These are phyloP conservation scores for Empis stercorea DNA, from an alignment of 2,888 invertebrate genomes.

Conservation along the genomic window DNA sequence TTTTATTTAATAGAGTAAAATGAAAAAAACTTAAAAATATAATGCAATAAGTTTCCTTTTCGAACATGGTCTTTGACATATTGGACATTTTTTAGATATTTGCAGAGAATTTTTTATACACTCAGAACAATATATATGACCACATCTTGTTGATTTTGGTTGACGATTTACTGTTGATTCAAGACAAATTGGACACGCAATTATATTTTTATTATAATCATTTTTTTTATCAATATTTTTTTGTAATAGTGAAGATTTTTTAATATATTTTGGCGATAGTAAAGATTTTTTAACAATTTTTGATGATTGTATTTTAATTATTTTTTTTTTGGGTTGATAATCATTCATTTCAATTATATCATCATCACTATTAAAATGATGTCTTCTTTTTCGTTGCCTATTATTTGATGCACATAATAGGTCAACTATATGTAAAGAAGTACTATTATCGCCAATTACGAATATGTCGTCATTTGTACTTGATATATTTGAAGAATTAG, in stretches of 20 bases:
- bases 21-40: neutral
- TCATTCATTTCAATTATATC: neutral
- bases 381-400: no score
- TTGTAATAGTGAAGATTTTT: neutral
- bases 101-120: conserved; percentile 13
- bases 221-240: neutral
- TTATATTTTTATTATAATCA: neutral
- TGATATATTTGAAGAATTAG: no score
- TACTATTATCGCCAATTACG: no score
- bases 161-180: conserved; percentile 4
- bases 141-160: conserved; percentile 14
- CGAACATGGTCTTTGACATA: conserved; percentile 10
- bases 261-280: neutral
- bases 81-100: conserved; percentile 12
- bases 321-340: neutral
- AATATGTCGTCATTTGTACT: no score
- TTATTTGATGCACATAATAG: no score
- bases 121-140: conserved; percentile 15
- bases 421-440: no score
- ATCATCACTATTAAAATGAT: no score
- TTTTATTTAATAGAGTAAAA: no score
- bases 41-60: neutral
- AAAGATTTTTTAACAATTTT: neutral
- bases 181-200: conserved; percentile 15
- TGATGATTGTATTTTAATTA: neutral